These are phyloP conservation scores for Crocallis elinguaria DNA, from an alignment of 2,888 invertebrate species.

Conservation along the genomic window DNA sequence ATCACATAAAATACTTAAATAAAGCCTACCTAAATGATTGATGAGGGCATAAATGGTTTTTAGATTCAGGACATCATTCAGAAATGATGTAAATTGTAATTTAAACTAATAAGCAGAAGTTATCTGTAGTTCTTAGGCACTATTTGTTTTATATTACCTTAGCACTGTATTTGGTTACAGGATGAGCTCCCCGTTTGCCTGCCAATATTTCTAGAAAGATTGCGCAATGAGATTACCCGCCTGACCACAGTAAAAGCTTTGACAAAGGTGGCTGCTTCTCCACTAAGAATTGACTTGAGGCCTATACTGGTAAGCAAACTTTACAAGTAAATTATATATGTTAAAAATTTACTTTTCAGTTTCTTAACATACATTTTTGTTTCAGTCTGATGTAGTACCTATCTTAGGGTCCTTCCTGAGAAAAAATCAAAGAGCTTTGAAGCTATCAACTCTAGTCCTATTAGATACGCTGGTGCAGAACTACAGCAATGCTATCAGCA, in stretches of 20 bases:
- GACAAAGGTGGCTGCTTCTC: constrained; percentile 96
- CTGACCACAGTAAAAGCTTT: constrained; percentile 98
- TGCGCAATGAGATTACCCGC: constrained; percentile 98
- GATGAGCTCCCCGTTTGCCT: constrained; percentile 93
- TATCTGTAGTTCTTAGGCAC: too few species aligned
- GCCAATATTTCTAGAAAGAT: constrained; percentile 97
- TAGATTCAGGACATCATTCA: too few species aligned
- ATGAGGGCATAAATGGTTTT: too few species aligned
- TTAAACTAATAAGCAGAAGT: too few species aligned
- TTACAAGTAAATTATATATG: not conserved
- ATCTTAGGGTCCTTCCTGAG: constrained; percentile 96
- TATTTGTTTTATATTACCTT: too few species aligned
- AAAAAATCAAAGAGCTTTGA: constrained; percentile 98
- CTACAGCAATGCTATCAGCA: constrained; percentile 89
- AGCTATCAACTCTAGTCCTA: constrained; percentile 94
- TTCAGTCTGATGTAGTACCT: constrained; percentile 93
- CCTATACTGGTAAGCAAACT: constrained; percentile 88
- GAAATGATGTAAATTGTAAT: too few species aligned
- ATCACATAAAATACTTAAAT: too few species aligned
- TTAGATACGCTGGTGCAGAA: constrained; percentile 96
- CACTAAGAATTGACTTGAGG: constrained; percentile 92
- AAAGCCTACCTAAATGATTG: too few species aligned
- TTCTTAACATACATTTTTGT: constrained; percentile 6
- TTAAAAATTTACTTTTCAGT: not conserved
- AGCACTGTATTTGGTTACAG: too few species aligned